A percentile compares a stretch with the other conserved stretches of the same genome.
phyloP scores from a whole-genome alignment of 1,140 invertebrate genomes.

The Lordiphosa clarofinis region DNA sequence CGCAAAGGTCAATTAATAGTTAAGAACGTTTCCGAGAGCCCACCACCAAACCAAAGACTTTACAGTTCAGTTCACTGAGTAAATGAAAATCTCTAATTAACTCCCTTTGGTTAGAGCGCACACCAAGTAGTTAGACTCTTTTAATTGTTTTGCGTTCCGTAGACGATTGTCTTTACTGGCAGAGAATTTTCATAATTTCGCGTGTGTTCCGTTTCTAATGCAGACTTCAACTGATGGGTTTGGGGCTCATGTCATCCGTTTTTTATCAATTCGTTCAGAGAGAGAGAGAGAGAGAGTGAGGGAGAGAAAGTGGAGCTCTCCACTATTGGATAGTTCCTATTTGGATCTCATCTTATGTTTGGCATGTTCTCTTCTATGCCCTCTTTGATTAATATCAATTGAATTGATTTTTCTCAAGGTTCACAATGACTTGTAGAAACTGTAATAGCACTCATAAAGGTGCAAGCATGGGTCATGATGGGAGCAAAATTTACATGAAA shows the following conservation, averaged over 20 bases:
- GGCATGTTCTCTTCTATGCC: constrained; percentile 23
- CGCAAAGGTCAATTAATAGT: constrained; percentile 71
- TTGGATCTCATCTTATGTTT: constrained; percentile 3
- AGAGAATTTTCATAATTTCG: constrained; percentile 3
- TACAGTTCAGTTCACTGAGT: constrained; percentile 7
- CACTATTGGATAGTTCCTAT: constrained; percentile 11
- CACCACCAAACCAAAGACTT: constrained; percentile 28
- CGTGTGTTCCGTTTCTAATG: constrained; percentile 40
- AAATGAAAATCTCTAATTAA: constrained; percentile 32
- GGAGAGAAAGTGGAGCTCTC: not conserved
- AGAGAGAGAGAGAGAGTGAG: constrained; percentile 1
- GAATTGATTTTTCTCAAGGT: constrained; percentile 71
- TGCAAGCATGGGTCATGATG: constrained; percentile 26
- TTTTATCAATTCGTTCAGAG: constrained; percentile 50
- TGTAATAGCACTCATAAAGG: constrained; percentile 14
- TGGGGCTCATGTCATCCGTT: constrained; percentile 23
- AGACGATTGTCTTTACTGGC: not conserved
- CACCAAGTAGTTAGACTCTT: not conserved
- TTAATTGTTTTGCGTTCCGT: constrained; percentile 39
- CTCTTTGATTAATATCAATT: constrained; percentile 66
- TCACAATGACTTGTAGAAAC: constrained; percentile 49
- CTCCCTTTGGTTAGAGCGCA: constrained; percentile 11
- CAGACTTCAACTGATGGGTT: constrained; percentile 39
- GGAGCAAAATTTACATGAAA: constrained; percentile 22
- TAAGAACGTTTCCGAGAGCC: constrained; percentile 27